A percentile compares a stretch with the other conserved stretches of the same genome.
phyloP scores from a whole-genome alignment of 1,140 invertebrate species.

The Diorhabda sublineata region DNA sequence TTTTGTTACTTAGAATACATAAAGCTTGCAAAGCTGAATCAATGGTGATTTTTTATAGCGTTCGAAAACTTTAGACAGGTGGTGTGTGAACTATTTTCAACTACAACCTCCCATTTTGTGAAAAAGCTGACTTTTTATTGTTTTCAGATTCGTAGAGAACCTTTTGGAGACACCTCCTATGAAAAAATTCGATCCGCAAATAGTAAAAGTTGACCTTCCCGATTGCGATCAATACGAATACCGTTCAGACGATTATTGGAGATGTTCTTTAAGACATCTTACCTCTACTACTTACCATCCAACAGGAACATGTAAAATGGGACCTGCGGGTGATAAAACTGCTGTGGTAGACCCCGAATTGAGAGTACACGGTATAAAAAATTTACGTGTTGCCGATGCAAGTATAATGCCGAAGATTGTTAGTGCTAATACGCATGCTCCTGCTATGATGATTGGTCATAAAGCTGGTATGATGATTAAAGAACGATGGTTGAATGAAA shows the following conservation, averaged over 20 bases:
- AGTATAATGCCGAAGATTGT: conserved; percentile 63
- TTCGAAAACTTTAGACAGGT: no score
- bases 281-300: conserved; percentile 86
- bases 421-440: conserved; percentile 61
- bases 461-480: conserved; percentile 62
- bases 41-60: no score
- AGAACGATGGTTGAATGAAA: conserved; percentile 53
- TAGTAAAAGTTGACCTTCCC: conserved; percentile 63
- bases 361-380: conserved; percentile 53
- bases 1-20: no score
- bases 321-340: conserved; percentile 64
- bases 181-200: conserved; percentile 48
- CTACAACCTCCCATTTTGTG: no score
- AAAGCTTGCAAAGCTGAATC: no score
- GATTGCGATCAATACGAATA: conserved; percentile 66
- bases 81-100: no score
- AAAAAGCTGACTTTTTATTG: conserved; percentile 27
- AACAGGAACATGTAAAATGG: conserved; percentile 83
- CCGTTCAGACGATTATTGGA: conserved; percentile 84
- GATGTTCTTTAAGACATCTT: conserved; percentile 74
- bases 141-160: conserved; percentile 57
- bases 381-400: conserved; percentile 59
- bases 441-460: conserved; percentile 64
- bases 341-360: conserved; percentile 75
- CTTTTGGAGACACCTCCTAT: conserved; percentile 42